These are phyloP conservation scores for Epizoanthus rinbou DNA, from an alignment of 92 coral and sea anemone genomes.

Conservation along the genomic window DNA sequence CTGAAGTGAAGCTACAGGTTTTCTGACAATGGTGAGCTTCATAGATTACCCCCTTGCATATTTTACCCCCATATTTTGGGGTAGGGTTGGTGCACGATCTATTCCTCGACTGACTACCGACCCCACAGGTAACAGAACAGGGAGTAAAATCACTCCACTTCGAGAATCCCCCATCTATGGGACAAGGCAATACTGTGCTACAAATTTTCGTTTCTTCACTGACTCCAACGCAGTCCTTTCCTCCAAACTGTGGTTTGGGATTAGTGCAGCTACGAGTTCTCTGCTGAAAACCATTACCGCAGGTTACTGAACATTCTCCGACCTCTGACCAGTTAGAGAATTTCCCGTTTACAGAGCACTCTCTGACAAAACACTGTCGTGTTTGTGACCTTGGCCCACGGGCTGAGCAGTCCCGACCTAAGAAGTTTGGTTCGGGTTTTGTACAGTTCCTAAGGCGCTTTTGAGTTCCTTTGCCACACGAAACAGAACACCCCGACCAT, in stretches of 20 bases:
- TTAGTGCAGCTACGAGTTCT: constrained; percentile 11
- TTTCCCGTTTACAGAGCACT: constrained; percentile 18
- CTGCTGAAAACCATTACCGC: constrained; percentile 8
- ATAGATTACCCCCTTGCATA: constrained; percentile 16
- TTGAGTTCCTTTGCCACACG: constrained; percentile 35
- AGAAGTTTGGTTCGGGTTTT: constrained; percentile 18
- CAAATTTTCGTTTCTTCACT: constrained; percentile 12
- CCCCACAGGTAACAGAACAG: constrained; percentile 31
- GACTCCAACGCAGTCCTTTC: constrained; percentile 18
- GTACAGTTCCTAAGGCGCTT: constrained; percentile 17
- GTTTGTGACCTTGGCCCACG: constrained; percentile 24
- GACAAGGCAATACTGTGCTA: background rate
- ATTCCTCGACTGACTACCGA: constrained; percentile 18
- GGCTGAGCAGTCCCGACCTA: background rate
- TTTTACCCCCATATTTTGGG: constrained; percentile 32
- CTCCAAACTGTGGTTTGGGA: constrained; percentile 28
- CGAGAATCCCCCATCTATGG: constrained; percentile 29
- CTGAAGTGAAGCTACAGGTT: background rate
- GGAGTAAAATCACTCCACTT: constrained; percentile 17
- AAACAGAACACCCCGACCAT: constrained; percentile 14
- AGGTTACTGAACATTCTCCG: constrained; percentile 9
- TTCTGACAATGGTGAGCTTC: constrained; percentile 27
- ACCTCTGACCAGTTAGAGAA: constrained; percentile 22
- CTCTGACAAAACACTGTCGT: constrained; percentile 8
- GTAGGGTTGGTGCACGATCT: constrained; percentile 32